Evolutionary conservation across 2,888 invertebrate species (phyloP), one percentile per base, ranked within the genome.

Genomic region (Morpho deidamia): DNA sequence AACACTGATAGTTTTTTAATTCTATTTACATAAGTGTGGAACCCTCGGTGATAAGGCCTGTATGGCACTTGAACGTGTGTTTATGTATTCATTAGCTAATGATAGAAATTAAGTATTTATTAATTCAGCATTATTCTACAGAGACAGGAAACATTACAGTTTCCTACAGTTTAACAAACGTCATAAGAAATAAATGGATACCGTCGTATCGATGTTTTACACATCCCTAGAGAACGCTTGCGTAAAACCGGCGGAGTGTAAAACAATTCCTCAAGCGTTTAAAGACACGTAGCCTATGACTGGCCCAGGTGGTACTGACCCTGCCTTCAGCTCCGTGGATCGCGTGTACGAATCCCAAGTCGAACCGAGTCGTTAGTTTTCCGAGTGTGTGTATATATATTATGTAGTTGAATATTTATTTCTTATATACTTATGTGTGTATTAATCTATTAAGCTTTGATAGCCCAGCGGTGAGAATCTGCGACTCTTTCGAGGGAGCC

Each of bases 201-300:
- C 10, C 41, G 41, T 23, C 37, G 37, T 23, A 39, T 48, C 39
- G 48, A 48, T 41, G 48, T 39, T 41, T 48, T 48, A 41, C 11
- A 41, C 33, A 44, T 40, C 48, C 48, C 48, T 48, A 40, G 40
- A 44, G 44, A 53, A 51, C 44, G 53, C 43, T 57, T 50, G 9
- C 33, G 43, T 41, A 40, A 40, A 40, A 44, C 39, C 56, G 53
- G 58, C 44, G 51, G 51, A 53, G 57, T 59, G 53, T 57, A 57
- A 61, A 62, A 58, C 48, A 43, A 49, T 53, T 39, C 55, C 54
- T 51, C 51, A 23, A 23, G 23, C 23, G 23, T 58, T 60, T 50
- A 53, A 42, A 50, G 52, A 53, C 55, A 52, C 45, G 47, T 38
- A 46, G 14, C 37, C 11, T 33, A 9, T 9, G 12, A 23, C 2